A percentile compares a stretch with the other conserved stretches of the same genome.
phyloP scores from a whole-genome alignment of 2,113 vertebrate genomes.

The Narcine bancroftii region DNA sequence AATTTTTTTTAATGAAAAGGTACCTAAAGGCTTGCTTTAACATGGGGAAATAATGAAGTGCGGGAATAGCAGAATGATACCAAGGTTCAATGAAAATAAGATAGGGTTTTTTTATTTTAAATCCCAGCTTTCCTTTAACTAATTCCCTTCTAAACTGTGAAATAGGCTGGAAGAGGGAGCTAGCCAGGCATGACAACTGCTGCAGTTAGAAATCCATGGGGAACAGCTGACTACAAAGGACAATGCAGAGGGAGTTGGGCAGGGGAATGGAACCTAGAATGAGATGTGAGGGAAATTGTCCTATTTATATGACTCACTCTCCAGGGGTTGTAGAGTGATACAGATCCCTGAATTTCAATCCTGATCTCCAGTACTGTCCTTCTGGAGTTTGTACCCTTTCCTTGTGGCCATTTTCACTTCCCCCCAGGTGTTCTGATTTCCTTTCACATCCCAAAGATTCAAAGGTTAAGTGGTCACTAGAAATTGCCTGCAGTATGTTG shows the following conservation, averaged over 20 bases:
- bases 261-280: not conserved
- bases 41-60: not conserved
- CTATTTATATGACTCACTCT: no score
- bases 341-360: no score
- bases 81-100: not conserved
- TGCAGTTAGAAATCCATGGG: not conserved
- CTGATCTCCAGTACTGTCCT: no score
- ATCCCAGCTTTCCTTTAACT: not conserved
- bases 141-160: not conserved
- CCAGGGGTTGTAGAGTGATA: no score
- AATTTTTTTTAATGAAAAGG: not conserved
- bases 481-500: no score
- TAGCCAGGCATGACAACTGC: not conserved
- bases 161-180: not conserved
- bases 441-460: no score
- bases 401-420: no score
- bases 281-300: not conserved
- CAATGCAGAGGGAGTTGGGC: not conserved
- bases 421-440: no score
- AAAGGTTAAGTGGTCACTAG: no score
- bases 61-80: not conserved
- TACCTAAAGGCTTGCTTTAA: not conserved
- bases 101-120: no score
- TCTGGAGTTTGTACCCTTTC: no score
- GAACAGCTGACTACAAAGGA: not conserved